Conservation (phyloP, 2,113 vertebrate genomes). For the Arothron firmamentum region DNA sequence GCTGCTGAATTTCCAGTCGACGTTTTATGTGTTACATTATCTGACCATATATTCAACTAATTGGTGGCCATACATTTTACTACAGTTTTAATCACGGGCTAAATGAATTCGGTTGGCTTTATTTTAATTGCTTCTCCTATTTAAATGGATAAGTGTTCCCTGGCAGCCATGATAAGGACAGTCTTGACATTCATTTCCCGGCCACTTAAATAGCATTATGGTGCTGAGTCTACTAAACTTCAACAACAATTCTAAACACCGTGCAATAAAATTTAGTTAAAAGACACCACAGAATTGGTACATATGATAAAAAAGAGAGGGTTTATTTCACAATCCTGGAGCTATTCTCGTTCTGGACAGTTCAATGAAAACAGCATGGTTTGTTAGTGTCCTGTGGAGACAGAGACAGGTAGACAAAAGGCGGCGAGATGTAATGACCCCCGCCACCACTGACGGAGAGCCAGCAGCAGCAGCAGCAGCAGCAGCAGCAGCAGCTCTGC, state of each 20-base stretch:
- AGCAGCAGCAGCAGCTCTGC: constrained; percentile 45
- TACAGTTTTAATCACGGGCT: neutral
- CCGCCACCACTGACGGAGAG: constrained; percentile 45
- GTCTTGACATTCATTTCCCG: neutral
- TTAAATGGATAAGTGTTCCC: neutral
- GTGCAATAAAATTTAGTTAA: constrained; percentile 31
- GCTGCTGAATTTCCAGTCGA: too few species aligned
- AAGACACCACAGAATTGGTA: constrained; percentile 27
- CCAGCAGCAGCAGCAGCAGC: constrained; percentile 32
- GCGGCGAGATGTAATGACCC: constrained; percentile 47
- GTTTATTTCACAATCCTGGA: constrained; percentile 24
- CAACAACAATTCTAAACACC: constrained; percentile 16
- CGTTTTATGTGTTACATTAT: too few species aligned
- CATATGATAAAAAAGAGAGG: constrained; percentile 9
- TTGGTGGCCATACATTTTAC: neutral
- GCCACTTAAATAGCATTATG: neutral
- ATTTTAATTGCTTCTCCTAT: neutral
- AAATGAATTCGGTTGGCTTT: neutral
- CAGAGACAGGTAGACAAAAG: constrained; percentile 55
- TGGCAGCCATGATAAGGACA: neutral
- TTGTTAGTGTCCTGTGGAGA: constrained; percentile 54
- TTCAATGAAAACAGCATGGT: constrained; percentile 45
- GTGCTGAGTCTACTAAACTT: constrained; percentile 6
- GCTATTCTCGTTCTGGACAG: constrained; percentile 34
- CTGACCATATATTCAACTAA: neutral